Conservation (phyloP, 2,113 vertebrate genomes). For the Notarius lentiginosus region DNA sequence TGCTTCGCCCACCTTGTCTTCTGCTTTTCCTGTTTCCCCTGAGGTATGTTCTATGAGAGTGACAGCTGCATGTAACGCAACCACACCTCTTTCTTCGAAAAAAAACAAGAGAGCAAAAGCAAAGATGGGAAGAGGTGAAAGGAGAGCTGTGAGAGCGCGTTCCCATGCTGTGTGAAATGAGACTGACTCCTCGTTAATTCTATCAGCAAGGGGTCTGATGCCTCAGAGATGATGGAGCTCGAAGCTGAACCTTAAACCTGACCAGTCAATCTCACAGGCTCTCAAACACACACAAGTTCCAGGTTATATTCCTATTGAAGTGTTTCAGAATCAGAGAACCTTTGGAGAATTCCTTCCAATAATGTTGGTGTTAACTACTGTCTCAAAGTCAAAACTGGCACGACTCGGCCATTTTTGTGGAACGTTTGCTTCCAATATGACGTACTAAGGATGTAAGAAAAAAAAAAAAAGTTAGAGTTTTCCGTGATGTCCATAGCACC, state of each 20-base stretch:
- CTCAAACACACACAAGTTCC: not conserved
- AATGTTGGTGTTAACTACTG: too few relatives aligned
- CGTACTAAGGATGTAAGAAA: not conserved
- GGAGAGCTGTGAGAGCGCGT: not conserved
- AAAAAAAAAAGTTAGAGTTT: not conserved
- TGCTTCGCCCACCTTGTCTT: not conserved
- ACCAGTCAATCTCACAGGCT: not conserved
- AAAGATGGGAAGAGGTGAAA: not conserved
- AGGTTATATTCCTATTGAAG: not conserved
- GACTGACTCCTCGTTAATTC: conserved; percentile 7
- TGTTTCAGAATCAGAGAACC: not conserved
- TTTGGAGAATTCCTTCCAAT: not conserved
- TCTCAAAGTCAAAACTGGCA: too few relatives aligned
- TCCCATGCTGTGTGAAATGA: not conserved
- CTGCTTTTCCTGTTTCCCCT: not conserved
- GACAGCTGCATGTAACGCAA: not conserved
- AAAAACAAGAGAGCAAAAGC: not conserved
- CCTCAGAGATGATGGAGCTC: not conserved
- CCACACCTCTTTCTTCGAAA: not conserved
- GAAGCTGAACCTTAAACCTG: not conserved
- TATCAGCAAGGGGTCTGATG: conserved; percentile 17
- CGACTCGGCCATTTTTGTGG: not conserved
- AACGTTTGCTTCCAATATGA: not conserved
- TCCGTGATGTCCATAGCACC: not conserved
- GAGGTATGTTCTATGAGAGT: conserved; percentile 8